Conservation (phyloP, 2,888 invertebrate genomes). For the Plebejus melissa region DNA sequence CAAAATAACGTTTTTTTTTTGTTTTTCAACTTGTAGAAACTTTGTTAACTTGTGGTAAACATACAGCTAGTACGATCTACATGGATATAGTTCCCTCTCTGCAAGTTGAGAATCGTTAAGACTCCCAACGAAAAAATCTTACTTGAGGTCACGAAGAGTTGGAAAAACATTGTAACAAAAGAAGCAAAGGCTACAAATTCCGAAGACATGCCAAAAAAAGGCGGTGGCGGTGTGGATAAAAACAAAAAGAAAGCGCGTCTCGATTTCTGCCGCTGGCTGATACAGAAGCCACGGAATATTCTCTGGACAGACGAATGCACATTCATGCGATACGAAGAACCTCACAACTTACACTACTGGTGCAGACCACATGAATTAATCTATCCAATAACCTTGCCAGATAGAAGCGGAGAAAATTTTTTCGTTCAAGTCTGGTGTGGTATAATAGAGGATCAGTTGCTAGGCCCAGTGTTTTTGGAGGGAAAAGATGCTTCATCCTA, state of each 20-base stretch:
- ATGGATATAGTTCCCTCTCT: too few species aligned
- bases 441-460: neutral
- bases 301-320: conserved; percentile 3
- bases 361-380: neutral
- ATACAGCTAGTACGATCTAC: too few species aligned
- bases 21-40: too few species aligned
- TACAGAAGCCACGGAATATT: neutral
- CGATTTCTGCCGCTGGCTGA: neutral
- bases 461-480: conserved; percentile 2
- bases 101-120: too few species aligned
- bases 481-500: neutral
- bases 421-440: neutral
- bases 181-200: too few species aligned
- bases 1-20: too few species aligned
- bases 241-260: neutral
- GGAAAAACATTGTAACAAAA: too few species aligned
- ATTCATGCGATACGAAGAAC: neutral
- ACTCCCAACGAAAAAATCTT: too few species aligned
- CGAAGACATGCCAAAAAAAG: neutral
- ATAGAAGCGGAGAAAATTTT: neutral
- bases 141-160: too few species aligned
- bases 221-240: neutral
- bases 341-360: neutral
- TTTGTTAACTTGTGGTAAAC: too few species aligned
- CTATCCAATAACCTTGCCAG: neutral